Conservation (phyloP, 1,140 invertebrate species). For the Hydropsyche tenuis region DNA sequence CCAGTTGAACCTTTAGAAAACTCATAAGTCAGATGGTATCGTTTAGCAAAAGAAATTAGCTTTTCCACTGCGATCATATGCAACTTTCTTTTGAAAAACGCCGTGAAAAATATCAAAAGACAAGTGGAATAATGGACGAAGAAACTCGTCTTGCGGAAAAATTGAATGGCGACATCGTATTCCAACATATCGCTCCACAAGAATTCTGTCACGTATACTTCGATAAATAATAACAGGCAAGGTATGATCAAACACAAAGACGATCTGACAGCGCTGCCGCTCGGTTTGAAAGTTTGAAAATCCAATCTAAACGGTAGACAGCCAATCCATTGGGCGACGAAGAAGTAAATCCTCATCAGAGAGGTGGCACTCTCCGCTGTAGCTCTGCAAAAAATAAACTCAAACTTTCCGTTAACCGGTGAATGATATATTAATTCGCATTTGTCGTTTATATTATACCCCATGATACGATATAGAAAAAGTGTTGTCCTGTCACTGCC, state of each 20-base stretch:
- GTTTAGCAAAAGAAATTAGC: neutral
- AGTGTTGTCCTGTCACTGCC: neutral
- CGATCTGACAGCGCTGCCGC: neutral
- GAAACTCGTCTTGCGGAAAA: constrained; percentile 5
- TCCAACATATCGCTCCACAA: neutral
- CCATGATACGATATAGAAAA: neutral
- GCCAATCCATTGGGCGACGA: constrained; percentile 34
- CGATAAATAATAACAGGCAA: neutral
- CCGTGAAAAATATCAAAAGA: neutral
- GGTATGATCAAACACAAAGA: constrained; percentile 8
- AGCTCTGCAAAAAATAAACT: neutral
- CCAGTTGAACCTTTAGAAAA: neutral
- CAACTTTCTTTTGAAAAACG: constrained; percentile 2
- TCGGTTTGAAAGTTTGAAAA: constrained; percentile 7
- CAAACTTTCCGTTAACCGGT: too few relatives aligned
- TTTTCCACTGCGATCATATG: neutral
- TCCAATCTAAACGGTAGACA: constrained; percentile 38
- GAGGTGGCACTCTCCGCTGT: neutral
- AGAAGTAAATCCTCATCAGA: constrained; percentile 29
- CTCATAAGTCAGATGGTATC: constrained; percentile 13
- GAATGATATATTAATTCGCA: too few relatives aligned
- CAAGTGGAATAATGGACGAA: constrained; percentile 18
- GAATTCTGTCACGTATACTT: constrained; percentile 35
- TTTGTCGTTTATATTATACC: neutral
- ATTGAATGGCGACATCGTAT: constrained; percentile 12